Conservation (phyloP, 1,140 invertebrate genomes). For the Papilio glaucus region DNA sequence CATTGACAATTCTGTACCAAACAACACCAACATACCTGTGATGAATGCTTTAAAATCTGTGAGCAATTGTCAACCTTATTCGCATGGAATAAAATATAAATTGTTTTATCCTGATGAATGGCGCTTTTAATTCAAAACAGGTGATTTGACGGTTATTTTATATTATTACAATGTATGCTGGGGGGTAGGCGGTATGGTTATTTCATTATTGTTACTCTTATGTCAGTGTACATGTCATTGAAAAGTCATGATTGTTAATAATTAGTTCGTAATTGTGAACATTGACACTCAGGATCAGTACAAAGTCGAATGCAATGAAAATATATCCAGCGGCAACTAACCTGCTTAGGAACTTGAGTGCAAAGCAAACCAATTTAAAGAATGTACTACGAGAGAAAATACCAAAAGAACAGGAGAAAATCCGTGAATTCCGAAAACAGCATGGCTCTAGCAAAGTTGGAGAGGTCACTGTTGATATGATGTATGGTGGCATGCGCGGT, state of each 20-base stretch:
- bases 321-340: slow-evolving; percentile 71
- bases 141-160: neutral
- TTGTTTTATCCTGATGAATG: neutral
- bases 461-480: slow-evolving; percentile 98
- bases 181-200: neutral
- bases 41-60: neutral
- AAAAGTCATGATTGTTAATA: too few relatives aligned
- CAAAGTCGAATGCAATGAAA: too few relatives aligned
- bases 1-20: slow-evolving; percentile 1
- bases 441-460: slow-evolving; percentile 95
- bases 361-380: slow-evolving; percentile 91
- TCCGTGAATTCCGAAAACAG: slow-evolving; percentile 95
- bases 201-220: neutral
- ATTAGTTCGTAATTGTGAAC: too few relatives aligned
- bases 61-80: neutral
- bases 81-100: neutral
- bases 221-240: too few relatives aligned
- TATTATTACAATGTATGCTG: too few relatives aligned
- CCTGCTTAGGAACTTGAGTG: slow-evolving; percentile 79
- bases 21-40: too few relatives aligned
- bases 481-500: slow-evolving; percentile 99
- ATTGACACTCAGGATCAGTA: too few relatives aligned
- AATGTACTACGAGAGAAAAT: slow-evolving; percentile 94
- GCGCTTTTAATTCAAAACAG: neutral
- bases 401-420: slow-evolving; percentile 94